Conservation (phyloP, 1,140 invertebrate species). For the Drusus annulatus region DNA sequence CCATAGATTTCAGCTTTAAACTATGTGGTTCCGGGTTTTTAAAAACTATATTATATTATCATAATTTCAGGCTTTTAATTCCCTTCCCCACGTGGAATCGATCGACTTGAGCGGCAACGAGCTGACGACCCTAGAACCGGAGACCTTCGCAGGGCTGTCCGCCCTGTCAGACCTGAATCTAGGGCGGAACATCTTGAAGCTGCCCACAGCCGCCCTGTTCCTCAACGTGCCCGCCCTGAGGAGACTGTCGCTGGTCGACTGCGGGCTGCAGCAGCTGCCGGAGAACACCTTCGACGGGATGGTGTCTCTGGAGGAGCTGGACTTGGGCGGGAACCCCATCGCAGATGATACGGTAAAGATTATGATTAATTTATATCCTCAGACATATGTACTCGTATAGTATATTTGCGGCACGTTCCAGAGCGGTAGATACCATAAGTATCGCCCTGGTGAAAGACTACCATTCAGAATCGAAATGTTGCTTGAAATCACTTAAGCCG, state of each 20-base stretch:
- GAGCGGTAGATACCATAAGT: too few relatives aligned
- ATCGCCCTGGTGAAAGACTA: too few relatives aligned
- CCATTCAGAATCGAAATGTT: too few relatives aligned
- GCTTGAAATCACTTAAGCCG: too few relatives aligned
- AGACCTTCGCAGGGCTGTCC: conserved; percentile 67
- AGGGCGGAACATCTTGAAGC: conserved; percentile 69
- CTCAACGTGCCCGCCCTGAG: conserved; percentile 61
- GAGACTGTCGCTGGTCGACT: conserved; percentile 62
- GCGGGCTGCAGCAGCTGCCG: conserved; percentile 62
- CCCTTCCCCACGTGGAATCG: conserved; percentile 53
- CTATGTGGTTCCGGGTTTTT: too few relatives aligned
- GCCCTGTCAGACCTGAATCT: conserved; percentile 69
- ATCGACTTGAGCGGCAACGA: conserved; percentile 71
- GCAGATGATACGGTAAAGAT: conserved; percentile 60
- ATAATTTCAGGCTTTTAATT: conserved; percentile 58
- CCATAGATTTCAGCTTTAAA: too few relatives aligned
- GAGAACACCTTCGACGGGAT: conserved; percentile 64
- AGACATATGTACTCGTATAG: too few relatives aligned
- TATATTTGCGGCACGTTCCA: too few relatives aligned
- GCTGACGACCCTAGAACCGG: conserved; percentile 68
- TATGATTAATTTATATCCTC: too few relatives aligned
- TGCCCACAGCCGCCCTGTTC: conserved; percentile 63
- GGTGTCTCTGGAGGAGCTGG: conserved; percentile 65
- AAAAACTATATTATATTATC: too few relatives aligned
- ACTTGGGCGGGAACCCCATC: conserved; percentile 68